These are phyloP conservation scores for Cheilosia vulpina DNA, from an alignment of 2,888 invertebrate genomes.

Conservation along the genomic window DNA sequence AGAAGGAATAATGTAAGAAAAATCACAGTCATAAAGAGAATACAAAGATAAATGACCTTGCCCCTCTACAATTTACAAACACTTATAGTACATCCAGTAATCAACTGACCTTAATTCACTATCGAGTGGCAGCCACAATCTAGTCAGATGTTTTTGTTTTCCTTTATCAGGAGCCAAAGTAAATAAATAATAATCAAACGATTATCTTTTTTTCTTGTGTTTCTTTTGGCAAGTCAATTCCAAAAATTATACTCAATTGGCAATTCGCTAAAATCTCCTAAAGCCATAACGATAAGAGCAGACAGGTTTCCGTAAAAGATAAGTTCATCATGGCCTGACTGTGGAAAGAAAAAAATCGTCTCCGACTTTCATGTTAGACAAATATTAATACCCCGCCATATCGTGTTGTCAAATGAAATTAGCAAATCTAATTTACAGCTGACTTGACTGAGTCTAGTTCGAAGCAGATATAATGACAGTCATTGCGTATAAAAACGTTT, in stretches of 20 bases:
- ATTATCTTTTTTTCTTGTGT: neutral
- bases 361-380: conserved; percentile 6
- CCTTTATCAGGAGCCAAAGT: conserved; percentile 18
- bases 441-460: conserved; percentile 19
- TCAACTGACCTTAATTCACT: conserved; percentile 27
- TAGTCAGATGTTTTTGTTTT: conserved; percentile 7
- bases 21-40: too few species aligned
- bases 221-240: neutral
- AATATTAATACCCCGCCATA: neutral
- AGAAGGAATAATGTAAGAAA: too few species aligned
- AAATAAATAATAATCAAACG: conserved; percentile 8
- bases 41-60: too few species aligned
- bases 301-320: conserved; percentile 3
- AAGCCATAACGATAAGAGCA: neutral
- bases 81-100: neutral
- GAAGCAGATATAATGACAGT: conserved; percentile 21
- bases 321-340: too few species aligned
- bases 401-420: conserved; percentile 17
- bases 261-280: conserved; percentile 15
- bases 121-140: conserved; percentile 22
- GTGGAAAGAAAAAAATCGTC: neutral
- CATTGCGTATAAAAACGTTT: conserved; percentile 13
- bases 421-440: conserved; percentile 20
- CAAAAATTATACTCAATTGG: conserved; percentile 4
- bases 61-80: neutral